These are phyloP conservation scores for Microtus richardsoni DNA, from an alignment of 2,113 vertebrate species.

Conservation along the genomic window DNA sequence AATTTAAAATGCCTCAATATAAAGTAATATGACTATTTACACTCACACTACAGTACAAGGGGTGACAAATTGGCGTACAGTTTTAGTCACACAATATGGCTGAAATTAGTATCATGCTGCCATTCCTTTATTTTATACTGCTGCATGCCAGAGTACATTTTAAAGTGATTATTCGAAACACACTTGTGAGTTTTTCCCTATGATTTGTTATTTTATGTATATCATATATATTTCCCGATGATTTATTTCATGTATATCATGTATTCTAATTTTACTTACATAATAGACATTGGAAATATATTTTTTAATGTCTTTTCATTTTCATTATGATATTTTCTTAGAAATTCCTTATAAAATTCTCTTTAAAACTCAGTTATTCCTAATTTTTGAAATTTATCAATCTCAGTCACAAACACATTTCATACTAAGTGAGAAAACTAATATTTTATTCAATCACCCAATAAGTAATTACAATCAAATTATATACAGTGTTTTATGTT, in stretches of 20 bases:
- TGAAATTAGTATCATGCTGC: background rate
- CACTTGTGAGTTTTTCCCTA: background rate
- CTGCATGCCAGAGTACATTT: background rate
- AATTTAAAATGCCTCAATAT: background rate
- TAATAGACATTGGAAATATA: background rate
- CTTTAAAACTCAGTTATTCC: conserved; percentile 2
- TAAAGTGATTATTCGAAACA: background rate
- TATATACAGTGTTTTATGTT: background rate
- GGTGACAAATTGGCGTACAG: background rate
- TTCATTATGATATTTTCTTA: background rate
- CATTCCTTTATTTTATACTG: background rate
- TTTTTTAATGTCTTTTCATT: background rate
- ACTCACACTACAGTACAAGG: background rate
- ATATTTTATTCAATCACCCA: background rate
- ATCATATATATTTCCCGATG: background rate
- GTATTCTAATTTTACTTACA: background rate
- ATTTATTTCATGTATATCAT: background rate
- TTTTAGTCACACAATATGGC: background rate
- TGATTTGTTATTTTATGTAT: background rate
- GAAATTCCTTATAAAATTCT: conserved; percentile 12
- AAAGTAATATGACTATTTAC: background rate
- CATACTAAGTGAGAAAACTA: background rate
- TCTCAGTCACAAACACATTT: conserved; percentile 1
- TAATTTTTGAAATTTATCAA: conserved; percentile 37
- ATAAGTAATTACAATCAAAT: background rate